phyloP scores from a whole-genome alignment of 2,797 vertebrate genomes.

The Odontamblyopus rebecca region DNA sequence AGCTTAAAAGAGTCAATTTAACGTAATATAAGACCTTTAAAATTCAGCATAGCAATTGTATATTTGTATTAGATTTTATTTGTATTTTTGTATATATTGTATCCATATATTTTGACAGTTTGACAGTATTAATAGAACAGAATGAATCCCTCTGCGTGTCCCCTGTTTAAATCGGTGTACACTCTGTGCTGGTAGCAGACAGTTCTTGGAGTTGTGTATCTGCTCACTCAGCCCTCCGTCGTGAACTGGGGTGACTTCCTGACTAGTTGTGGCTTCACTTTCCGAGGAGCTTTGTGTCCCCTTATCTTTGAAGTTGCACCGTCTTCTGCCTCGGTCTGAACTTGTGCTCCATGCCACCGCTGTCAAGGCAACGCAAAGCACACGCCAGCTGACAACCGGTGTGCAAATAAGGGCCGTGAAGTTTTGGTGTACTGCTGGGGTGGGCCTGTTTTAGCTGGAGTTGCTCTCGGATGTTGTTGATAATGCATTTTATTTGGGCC shows the following conservation, averaged over 20 bases:
- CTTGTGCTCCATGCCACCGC: constrained; percentile 40
- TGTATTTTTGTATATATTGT: not conserved
- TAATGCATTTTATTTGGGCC: constrained; percentile 41
- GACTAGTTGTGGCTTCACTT: constrained; percentile 20
- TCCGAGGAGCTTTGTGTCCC: constrained; percentile 26
- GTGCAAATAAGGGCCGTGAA: constrained; percentile 35
- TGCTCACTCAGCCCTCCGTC: constrained; percentile 22
- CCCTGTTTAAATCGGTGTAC: not conserved
- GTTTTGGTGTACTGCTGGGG: constrained; percentile 9
- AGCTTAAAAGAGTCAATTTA: too few species aligned
- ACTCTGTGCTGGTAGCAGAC: not conserved
- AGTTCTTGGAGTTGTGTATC: not conserved
- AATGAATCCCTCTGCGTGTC: not conserved
- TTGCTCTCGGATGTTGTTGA: constrained; percentile 18
- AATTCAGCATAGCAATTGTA: too few species aligned
- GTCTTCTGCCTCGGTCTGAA: constrained; percentile 40
- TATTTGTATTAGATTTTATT: not conserved
- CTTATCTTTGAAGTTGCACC: constrained; percentile 34
- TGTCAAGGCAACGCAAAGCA: constrained; percentile 57
- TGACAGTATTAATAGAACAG: not conserved
- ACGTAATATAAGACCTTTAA: too few species aligned
- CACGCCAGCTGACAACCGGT: constrained; percentile 53
- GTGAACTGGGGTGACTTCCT: constrained; percentile 37
- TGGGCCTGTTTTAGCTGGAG: constrained; percentile 27
- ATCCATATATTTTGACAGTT: not conserved